A percentile compares a stretch with the other conserved stretches of the same genome.
phyloP scores from a whole-genome alignment of 2,888 invertebrate species.

The Urechis unicinctus region DNA sequence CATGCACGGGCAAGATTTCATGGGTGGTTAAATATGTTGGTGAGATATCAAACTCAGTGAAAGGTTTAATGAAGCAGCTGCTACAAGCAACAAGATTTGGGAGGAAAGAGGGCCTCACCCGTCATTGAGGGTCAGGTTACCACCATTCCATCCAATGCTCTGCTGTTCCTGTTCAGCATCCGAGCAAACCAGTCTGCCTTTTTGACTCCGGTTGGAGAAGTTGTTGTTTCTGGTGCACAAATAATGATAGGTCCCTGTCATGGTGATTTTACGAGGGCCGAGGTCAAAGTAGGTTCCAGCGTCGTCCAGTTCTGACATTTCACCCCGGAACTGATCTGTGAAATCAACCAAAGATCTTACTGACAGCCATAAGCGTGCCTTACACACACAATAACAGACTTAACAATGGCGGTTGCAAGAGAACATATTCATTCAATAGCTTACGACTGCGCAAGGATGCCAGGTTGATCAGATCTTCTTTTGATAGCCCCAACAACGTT shows the following conservation, averaged over 20 bases:
- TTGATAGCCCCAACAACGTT: slow-evolving; percentile 34
- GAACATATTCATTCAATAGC: neutral
- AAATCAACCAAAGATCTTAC: neutral
- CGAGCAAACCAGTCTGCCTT: slow-evolving; percentile 36
- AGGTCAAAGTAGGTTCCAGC: slow-evolving; percentile 49
- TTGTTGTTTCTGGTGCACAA: slow-evolving; percentile 49
- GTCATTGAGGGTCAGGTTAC: slow-evolving; percentile 25
- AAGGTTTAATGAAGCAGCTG: too few relatives aligned
- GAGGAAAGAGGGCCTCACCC: too few relatives aligned
- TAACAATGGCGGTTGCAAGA: neutral
- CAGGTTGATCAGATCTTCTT: slow-evolving; percentile 28
- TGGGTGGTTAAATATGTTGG: too few relatives aligned
- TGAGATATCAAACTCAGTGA: too few relatives aligned
- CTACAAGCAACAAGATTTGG: too few relatives aligned
- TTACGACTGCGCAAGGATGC: slow-evolving; percentile 30
- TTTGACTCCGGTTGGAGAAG: slow-evolving; percentile 49
- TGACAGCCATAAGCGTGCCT: neutral
- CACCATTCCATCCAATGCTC: slow-evolving; percentile 40
- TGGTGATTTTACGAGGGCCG: slow-evolving; percentile 33
- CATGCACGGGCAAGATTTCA: too few relatives aligned
- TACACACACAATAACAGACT: neutral
- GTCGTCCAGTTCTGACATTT: slow-evolving; percentile 42
- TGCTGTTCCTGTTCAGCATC: slow-evolving; percentile 17
- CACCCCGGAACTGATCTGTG: slow-evolving; percentile 36
- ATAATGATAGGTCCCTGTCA: slow-evolving; percentile 38